Evolutionary conservation across 53 echinoderm and acorn worm genomes (phyloP), one percentile per base, ranked within the genome.

Genomic region (Echinarachnius parma): DNA sequence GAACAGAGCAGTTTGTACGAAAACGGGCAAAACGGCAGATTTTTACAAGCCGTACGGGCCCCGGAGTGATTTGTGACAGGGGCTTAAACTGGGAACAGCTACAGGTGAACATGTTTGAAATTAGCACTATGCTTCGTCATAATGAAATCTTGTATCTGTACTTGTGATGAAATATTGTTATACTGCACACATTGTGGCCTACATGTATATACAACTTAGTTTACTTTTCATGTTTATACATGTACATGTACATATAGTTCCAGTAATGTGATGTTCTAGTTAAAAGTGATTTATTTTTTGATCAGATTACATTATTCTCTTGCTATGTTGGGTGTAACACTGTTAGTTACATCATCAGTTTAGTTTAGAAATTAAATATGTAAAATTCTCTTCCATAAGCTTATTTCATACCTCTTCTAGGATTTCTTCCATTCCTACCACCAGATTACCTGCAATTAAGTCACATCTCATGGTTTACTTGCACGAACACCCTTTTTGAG

Each of bases 21-120:
- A n/a, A n/a, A n/a, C n/a, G n/a, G n/a, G n/a, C n/a, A n/a, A n/a
- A n/a, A n/a, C n/a, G n/a, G n/a, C n/a, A n/a, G n/a, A n/a, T n/a
- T n/a, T n/a, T n/a, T n/a, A n/a, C n/a, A n/a, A n/a, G n/a, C n/a
- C n/a, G n/a, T n/a, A n/a, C n/a, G n/a, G n/a, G n/a, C n/a, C n/a
- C n/a, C n/a, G n/a, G n/a, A n/a, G n/a, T n/a, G n/a, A n/a, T n/a
- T n/a, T n/a, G n/a, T n/a, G n/a, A n/a, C n/a, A n/a, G n/a, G n/a
- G n/a, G n/a, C n/a, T n/a, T 44, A 44, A 44, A 44, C 45, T 44
- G 45, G 45, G 45, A 14, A 52, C 52, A 52, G 21, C 15, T 20
- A 52, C 52, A 52, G 15, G 52, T 52, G 52, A 52, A 52, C 21
- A n/a, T 52, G 52, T 52, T 52, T 52, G 52, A 14, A 52, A 52